Conservation (phyloP, 2,113 vertebrate species). For the Engraulis encrasicolus region DNA sequence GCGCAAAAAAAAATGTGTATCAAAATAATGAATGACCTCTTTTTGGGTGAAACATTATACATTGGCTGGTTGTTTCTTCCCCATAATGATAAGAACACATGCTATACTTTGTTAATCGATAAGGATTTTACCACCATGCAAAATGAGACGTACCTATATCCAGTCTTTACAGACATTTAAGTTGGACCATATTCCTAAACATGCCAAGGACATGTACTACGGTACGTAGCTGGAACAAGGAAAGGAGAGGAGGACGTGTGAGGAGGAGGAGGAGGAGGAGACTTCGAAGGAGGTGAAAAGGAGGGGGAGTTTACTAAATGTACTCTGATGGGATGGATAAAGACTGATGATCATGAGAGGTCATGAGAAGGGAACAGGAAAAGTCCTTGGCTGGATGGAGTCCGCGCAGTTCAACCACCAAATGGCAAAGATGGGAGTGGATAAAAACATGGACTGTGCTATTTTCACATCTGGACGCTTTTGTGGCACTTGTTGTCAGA, state of each 20-base stretch:
- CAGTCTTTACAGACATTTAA: not conserved
- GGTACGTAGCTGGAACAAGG: constrained; percentile 3
- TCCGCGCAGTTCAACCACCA: not conserved
- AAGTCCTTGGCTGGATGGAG: constrained; percentile 8
- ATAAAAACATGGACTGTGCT: not conserved
- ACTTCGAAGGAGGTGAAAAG: too few species aligned
- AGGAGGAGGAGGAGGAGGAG: not conserved
- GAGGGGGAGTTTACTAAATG: not conserved
- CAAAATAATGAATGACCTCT: not conserved
- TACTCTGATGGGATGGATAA: not conserved
- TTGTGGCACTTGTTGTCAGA: not conserved
- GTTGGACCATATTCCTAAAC: not conserved
- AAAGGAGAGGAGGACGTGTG: not conserved
- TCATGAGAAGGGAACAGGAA: not conserved
- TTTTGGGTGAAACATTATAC: not conserved
- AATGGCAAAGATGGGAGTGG: not conserved
- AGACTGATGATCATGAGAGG: not conserved
- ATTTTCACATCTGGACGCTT: not conserved
- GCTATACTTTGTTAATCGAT: not conserved
- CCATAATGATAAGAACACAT: not conserved
- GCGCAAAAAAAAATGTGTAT: not conserved
- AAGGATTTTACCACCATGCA: too few species aligned
- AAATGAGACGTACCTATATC: not conserved
- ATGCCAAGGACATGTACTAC: not conserved
- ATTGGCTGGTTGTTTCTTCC: not conserved